phyloP scores from a whole-genome alignment of 1,140 invertebrate genomes.

The Pseudomyrmex concolor region DNA sequence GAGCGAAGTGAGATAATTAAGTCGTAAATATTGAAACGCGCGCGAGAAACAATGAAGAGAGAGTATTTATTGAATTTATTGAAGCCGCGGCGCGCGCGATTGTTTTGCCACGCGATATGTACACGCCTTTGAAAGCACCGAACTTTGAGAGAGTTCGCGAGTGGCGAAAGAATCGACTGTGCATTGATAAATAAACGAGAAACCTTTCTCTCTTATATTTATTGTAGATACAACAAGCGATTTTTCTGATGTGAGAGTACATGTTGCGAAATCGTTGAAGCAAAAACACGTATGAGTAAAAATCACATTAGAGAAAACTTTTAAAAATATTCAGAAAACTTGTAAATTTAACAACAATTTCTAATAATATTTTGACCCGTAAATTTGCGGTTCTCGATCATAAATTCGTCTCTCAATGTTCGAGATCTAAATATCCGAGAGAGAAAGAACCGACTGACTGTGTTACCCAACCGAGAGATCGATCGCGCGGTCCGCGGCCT shows the following conservation, averaged over 20 bases:
- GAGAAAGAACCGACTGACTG: background rate
- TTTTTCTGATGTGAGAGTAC: background rate
- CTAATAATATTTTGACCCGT: background rate
- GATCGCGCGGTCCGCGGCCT: background rate
- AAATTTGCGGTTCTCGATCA: too few species aligned
- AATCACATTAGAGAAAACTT: background rate
- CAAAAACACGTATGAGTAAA: background rate
- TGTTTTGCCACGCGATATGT: background rate
- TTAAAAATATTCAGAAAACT: too few species aligned
- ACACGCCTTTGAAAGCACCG: conserved; percentile 45
- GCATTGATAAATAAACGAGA: conserved; percentile 22
- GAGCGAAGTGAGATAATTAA: conserved; percentile 21
- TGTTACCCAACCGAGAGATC: conserved; percentile 5
- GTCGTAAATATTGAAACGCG: conserved; percentile 11
- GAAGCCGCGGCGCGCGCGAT: background rate
- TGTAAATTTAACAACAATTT: too few species aligned
- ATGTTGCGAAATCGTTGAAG: background rate
- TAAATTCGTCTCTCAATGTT: background rate
- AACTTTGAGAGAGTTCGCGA: background rate
- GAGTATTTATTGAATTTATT: conserved; percentile 20
- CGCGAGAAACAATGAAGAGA: background rate
- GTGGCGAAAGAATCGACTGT: conserved; percentile 29
- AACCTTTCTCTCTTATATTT: conserved; percentile 1
- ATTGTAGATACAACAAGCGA: background rate
- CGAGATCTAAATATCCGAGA: conserved; percentile 15